A percentile compares a stretch with the other conserved stretches of the same genome.
phyloP scores from a whole-genome alignment of 1,140 invertebrate species.

The Pogonomyrmex barbatus region DNA sequence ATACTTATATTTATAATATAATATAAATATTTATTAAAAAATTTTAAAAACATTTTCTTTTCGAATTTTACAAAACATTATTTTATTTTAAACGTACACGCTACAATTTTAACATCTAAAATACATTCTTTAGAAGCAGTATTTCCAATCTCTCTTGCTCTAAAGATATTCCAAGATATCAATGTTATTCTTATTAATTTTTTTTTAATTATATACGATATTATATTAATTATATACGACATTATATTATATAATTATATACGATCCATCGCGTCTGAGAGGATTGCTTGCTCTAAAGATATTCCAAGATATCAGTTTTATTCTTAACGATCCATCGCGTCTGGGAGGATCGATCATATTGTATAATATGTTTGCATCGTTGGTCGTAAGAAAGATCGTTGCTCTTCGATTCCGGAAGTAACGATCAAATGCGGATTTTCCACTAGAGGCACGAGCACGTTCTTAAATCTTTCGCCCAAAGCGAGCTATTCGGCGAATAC shows the following conservation, averaged over 20 bases:
- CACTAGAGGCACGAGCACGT: not conserved
- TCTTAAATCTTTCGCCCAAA: constrained; percentile 31
- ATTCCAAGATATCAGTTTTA: not conserved
- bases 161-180: not conserved
- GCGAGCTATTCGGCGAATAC: constrained; percentile 14
- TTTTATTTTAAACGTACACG: not conserved
- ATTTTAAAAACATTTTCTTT: not conserved
- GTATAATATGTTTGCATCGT: not conserved
- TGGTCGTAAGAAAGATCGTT: constrained; percentile 9
- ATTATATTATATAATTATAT: too few relatives aligned
- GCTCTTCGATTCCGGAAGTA: constrained; percentile 8
- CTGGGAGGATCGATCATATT: not conserved
- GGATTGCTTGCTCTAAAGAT: not conserved
- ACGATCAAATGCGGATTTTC: constrained; percentile 18
- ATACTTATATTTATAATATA: not conserved
- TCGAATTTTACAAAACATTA: not conserved
- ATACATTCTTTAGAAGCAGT: not conserved
- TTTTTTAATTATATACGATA: not conserved
- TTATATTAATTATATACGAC: not conserved
- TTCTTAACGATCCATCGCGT: not conserved
- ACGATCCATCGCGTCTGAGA: not conserved
- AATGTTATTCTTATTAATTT: not conserved
- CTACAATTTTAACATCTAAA: not conserved
- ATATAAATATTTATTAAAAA: not conserved
- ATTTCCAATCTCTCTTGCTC: not conserved